Conservation (phyloP, 2,797 vertebrate genomes). For the Chaetophractus vellerosus region DNA sequence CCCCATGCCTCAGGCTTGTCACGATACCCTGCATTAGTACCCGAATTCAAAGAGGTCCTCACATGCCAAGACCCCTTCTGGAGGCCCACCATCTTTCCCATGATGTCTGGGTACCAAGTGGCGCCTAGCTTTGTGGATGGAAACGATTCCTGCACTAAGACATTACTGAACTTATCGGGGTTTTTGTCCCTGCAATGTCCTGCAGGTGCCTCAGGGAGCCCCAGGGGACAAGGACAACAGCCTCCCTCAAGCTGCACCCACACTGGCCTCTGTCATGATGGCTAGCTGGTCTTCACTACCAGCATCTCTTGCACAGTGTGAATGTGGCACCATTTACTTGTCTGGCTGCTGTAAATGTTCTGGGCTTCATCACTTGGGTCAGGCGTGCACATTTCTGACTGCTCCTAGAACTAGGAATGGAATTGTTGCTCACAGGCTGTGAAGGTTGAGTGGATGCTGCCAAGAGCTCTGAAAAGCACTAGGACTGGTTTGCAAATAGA, state of each 20-base stretch:
- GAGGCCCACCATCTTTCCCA: neutral
- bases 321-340: too few species aligned
- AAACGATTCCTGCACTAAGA: accelerated
- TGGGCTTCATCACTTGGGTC: neutral
- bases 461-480: too few species aligned
- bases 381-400: too few species aligned
- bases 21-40: accelerated
- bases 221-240: neutral
- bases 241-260: too few species aligned
- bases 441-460: too few species aligned
- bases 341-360: neutral
- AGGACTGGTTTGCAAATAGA: too few species aligned
- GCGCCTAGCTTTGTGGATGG: accelerated
- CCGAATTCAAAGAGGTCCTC: too few species aligned
- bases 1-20: accelerated
- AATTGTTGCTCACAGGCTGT: too few species aligned
- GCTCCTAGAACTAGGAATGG: too few species aligned
- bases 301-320: neutral
- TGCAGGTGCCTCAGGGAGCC: accelerated
- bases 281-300: neutral
- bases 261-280: too few species aligned
- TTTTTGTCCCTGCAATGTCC: neutral
- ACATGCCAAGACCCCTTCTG: accelerated
- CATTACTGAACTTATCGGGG: neutral
- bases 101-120: neutral